Conservation (phyloP, 2,888 invertebrate species). For the Gerosis bhagava region DNA sequence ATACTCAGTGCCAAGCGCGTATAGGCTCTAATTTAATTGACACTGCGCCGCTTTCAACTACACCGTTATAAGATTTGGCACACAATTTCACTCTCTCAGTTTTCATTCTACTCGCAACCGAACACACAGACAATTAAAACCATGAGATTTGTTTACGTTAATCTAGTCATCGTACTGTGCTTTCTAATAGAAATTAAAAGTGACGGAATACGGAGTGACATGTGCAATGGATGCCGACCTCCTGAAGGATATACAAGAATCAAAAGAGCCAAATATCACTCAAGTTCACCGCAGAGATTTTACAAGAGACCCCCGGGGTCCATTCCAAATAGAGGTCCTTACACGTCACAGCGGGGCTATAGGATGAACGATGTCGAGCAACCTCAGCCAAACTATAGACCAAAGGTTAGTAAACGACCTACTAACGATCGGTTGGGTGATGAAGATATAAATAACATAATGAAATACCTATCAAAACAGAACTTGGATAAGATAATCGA, state of each 20-base stretch:
- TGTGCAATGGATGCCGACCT: slow-evolving; percentile 39
- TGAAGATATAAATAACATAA: slow-evolving; percentile 61
- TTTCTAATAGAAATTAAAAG: slow-evolving; percentile 43
- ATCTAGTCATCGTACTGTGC: slow-evolving; percentile 41
- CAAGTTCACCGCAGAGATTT: slow-evolving; percentile 51
- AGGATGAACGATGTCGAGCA: slow-evolving; percentile 42
- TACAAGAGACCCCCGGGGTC: slow-evolving; percentile 54
- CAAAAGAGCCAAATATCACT: slow-evolving; percentile 62
- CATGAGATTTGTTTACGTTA: slow-evolving; percentile 34
- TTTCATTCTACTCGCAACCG: slow-evolving; percentile 40
- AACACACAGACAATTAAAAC: slow-evolving; percentile 18
- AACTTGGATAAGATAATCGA: slow-evolving; percentile 66
- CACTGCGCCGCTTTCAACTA: slow-evolving; percentile 60
- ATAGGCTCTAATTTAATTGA: slow-evolving; percentile 62
- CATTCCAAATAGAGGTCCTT: slow-evolving; percentile 51
- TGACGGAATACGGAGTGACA: slow-evolving; percentile 36
- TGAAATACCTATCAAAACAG: slow-evolving; percentile 64
- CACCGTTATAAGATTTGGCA: slow-evolving; percentile 62
- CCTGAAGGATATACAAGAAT: slow-evolving; percentile 44
- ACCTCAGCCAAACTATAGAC: slow-evolving; percentile 40
- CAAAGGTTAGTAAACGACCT: slow-evolving; percentile 62
- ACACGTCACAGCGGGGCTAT: slow-evolving; percentile 61
- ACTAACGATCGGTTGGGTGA: slow-evolving; percentile 55
- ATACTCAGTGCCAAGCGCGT: slow-evolving; percentile 29
- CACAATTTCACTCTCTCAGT: slow-evolving; percentile 60